Evolutionary conservation across 2,113 vertebrate genomes (phyloP), one percentile per base, ranked within the genome.

Genomic region (Apistogramma diplotaenia): DNA sequence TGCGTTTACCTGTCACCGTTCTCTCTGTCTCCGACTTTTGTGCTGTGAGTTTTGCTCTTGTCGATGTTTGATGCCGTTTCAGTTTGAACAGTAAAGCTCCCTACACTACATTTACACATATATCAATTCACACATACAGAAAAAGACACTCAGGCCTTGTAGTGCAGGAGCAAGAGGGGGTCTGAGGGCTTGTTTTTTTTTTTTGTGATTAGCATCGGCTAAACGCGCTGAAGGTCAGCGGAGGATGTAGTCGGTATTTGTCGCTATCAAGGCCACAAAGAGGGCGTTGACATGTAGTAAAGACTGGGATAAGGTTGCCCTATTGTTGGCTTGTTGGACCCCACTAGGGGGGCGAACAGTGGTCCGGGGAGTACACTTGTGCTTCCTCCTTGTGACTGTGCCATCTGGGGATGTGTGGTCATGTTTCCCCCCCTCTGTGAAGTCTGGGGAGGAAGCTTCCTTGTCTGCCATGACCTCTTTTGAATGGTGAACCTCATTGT

Each of bases 341-440:
- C 98, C 98, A 4, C 97, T 99, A 58, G 98, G 98, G 79, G 96
- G 94, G 55, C 95, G 96, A 83, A 97, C 92, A 94, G 94, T 96
- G 96, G 82, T 96, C 96, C 97, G 96, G 84, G 96, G 96, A 87
- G 93, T 95, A 81, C 98, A 99, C 94, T 99, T 99, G 92, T 97
- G 95, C 96, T 97, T 98, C 91, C 96, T 96, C 84, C 95, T 95
- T 62, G 98, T 96, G 82, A 96, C 77, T 59, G 92, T 94, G 78
- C 94, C 91, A 16, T 95, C 94, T 10, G 95, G 92, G 46, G 94
- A 93, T 2, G 95, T 95, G 79, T 94, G 95, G 89, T 95, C 95
- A 74, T 95, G 94, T 89, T 96, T 96, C 0, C 90, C 91, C 21
- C 93, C 91, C 0, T 93, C 93, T 78, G 93, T 92, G 94, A 96